These are phyloP conservation scores for Zaprionus kolodkinae DNA, from an alignment of 1,140 invertebrate species.

Conservation along the genomic window DNA sequence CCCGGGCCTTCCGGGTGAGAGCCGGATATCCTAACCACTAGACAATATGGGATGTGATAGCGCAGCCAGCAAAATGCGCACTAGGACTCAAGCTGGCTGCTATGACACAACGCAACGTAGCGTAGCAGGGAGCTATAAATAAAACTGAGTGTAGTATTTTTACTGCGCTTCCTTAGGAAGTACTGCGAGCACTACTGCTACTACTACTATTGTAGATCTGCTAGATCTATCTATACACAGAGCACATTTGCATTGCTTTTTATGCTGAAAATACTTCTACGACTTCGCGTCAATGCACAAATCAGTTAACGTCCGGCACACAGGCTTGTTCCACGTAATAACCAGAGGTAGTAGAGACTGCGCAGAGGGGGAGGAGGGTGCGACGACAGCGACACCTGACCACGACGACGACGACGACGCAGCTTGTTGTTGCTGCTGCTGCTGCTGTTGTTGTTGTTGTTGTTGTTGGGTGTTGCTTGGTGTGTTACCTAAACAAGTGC, in stretches of 20 bases:
- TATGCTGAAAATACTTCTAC: conserved; percentile 76
- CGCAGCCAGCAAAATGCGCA: background rate
- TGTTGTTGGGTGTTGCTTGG: conserved; percentile 20
- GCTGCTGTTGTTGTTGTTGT: no score
- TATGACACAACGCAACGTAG: background rate
- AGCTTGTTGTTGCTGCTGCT: conserved; percentile 21
- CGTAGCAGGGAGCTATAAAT: background rate
- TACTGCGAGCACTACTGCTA: background rate
- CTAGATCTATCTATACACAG: background rate
- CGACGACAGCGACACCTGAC: conserved; percentile 60
- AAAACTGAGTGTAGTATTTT: background rate
- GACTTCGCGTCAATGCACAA: conserved; percentile 81
- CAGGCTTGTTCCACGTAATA: conserved; percentile 19
- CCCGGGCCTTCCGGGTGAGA: conserved; percentile 93
- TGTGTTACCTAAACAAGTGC: conserved; percentile 77
- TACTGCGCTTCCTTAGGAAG: background rate
- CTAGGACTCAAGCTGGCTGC: background rate
- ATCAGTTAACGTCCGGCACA: conserved; percentile 77
- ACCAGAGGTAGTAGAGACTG: conserved; percentile 8
- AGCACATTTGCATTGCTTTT: background rate
- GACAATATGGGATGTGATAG: conserved; percentile 85
- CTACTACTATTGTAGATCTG: no score
- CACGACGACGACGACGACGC: conserved; percentile 15
- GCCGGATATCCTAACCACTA: conserved; percentile 93
- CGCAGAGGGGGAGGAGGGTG: background rate